Evolutionary conservation across 2,888 invertebrate genomes (phyloP), one percentile per base, ranked within the genome.

Genomic region (Pemphredon lugubris): DNA sequence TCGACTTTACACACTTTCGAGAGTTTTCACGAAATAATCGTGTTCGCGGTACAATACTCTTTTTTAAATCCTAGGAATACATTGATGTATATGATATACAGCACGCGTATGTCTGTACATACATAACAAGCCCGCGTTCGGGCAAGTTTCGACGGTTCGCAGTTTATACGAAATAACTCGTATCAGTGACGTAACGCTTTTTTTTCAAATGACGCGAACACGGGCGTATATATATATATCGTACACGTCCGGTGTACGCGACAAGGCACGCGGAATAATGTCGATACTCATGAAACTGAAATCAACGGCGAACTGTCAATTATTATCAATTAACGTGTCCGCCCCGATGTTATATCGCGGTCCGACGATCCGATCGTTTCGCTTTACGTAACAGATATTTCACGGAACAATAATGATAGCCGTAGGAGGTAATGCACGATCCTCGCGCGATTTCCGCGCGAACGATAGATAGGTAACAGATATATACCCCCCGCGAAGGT

Each of bases 401-500:
- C 63, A 59, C 7, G 55, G 37, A 51, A 63, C 58, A 55, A 63
- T 72, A 67, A 72, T 48, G 67, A 55, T 42, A 20, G 60, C 53
- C 40, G 63, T 21, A 54, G 58, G 55, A 20, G 61, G 53, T 67
- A 67, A 59, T 32, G 71, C 57, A 54, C 30, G 74, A 67, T 60
- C 75, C 72, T 66, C 57, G 45, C 68, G 50, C 53, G 73, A 75
- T 73, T 73, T 63, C n/a, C 69, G 48, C 66, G 30, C 66, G 63
- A 67, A 61, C 53, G 73, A 75, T 59, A 67, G 73, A 78, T 59
- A 67, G 73, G 78, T 78, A 75, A 78, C 75, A 75, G 70, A 73
- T 50, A 67, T n/a, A n/a, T 67, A 67, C 75, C 75, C 73, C 75
- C 78, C 42, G 66, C 70, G 65, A 78, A 64, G 78, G 68, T 70